phyloP scores from a whole-genome alignment of 2,797 vertebrate species.

The Lagorchestes hirsutus region DNA sequence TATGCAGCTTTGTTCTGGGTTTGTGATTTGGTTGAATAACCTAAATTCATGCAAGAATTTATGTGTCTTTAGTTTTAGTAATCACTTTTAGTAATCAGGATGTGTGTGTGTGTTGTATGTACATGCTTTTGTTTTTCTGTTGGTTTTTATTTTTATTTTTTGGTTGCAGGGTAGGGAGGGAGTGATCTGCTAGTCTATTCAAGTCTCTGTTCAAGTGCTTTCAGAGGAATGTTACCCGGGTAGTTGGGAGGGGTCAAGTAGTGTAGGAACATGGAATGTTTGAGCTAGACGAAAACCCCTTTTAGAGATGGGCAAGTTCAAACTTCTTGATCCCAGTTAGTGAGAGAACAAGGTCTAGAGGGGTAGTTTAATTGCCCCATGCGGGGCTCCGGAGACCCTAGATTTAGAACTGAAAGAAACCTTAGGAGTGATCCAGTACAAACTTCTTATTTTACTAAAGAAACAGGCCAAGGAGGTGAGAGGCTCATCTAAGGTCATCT shows the following conservation, averaged over 20 bases:
- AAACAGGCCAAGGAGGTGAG: not conserved
- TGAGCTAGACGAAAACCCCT: not conserved
- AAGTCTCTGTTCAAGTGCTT: not conserved
- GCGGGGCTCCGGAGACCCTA: not conserved
- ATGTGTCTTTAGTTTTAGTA: slow-evolving; percentile 1
- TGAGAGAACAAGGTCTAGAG: not conserved
- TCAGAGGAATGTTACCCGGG: not conserved
- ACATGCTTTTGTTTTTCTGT: not conserved
- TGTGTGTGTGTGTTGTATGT: not conserved
- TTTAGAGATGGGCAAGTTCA: not conserved
- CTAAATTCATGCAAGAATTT: not conserved
- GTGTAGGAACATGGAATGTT: not conserved
- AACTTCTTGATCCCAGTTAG: not conserved
- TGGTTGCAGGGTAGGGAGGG: not conserved
- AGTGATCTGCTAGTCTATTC: not conserved
- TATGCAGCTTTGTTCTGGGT: not conserved
- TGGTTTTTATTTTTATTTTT: not conserved
- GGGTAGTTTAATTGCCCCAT: not conserved
- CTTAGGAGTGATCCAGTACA: not conserved
- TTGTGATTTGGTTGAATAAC: not conserved
- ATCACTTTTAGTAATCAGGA: not conserved
- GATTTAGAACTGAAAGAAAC: not conserved
- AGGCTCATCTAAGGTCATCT: too few species aligned
- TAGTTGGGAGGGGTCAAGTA: not conserved
- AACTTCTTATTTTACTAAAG: not conserved